A percentile compares a stretch with the other conserved stretches of the same genome.
Evolutionary conservation across 2,888 invertebrate species (phyloP).

Genomic region (Seladonia tumulorum): DNA sequence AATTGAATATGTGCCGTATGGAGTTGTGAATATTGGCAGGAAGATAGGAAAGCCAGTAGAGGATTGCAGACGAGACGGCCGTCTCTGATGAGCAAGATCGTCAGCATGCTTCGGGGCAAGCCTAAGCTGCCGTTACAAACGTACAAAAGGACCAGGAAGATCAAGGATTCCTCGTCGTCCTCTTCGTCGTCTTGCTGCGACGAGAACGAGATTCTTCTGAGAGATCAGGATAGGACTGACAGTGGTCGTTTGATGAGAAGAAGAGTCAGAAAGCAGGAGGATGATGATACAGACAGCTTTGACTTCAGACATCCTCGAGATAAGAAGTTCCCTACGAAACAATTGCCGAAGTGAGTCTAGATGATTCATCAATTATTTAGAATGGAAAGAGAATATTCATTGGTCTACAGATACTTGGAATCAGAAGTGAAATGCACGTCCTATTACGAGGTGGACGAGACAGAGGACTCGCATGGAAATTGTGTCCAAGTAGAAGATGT

Average conservation of each 20-base stretch:
- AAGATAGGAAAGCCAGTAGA: slow-evolving; percentile 12
- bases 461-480: slow-evolving; percentile 33
- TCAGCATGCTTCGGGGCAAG: slow-evolving; percentile 62
- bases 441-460: slow-evolving; percentile 78
- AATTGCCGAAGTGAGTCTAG: slow-evolving; percentile 62
- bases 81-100: slow-evolving; percentile 70
- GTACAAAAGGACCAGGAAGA: slow-evolving; percentile 42
- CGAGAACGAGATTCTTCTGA: slow-evolving; percentile 40
- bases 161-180: slow-evolving; percentile 52
- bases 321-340: slow-evolving; percentile 58
- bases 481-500: slow-evolving; percentile 45
- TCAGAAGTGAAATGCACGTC: slow-evolving; percentile 61
- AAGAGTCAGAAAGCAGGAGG: slow-evolving; percentile 5
- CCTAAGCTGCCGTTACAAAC: slow-evolving; percentile 37
- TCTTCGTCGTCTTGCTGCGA: slow-evolving; percentile 54
- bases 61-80: slow-evolving; percentile 53
- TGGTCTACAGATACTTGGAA: slow-evolving; percentile 53
- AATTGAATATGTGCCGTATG: neutral
- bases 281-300: slow-evolving; percentile 53
- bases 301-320: slow-evolving; percentile 46
- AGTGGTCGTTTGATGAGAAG: neutral
- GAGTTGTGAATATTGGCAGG: slow-evolving; percentile 14
- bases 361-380: neutral
- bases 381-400: neutral
- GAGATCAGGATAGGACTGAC: slow-evolving; percentile 1